These are phyloP conservation scores for Collichthys lucidus DNA, from an alignment of 2,113 vertebrate genomes.

Conservation along the genomic window DNA sequence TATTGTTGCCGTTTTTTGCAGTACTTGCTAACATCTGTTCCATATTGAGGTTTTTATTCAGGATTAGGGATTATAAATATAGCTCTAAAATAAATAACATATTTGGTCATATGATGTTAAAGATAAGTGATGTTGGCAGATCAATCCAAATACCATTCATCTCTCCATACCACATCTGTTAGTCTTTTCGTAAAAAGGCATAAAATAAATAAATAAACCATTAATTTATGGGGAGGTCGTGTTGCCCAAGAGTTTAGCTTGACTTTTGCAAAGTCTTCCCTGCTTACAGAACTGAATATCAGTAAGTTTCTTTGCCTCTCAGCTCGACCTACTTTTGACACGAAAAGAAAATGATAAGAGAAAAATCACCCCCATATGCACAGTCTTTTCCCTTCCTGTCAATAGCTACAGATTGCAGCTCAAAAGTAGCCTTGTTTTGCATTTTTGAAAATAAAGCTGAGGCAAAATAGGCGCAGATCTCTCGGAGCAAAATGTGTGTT, in stretches of 20 bases:
- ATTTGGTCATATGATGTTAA: background rate
- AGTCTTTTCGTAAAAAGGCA: background rate
- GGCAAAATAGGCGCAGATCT: constrained; percentile 70
- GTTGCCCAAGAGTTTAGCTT: constrained; percentile 42
- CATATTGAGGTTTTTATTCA: background rate
- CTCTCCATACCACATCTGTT: background rate
- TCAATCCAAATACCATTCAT: constrained; percentile 1
- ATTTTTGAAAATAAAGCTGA: constrained; percentile 56
- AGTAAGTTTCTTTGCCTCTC: constrained; percentile 60
- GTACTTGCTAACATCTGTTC: background rate
- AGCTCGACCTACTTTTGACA: constrained; percentile 71
- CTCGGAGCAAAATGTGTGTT: constrained; percentile 80
- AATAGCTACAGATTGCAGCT: constrained; percentile 65
- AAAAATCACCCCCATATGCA: constrained; percentile 33
- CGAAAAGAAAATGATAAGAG: constrained; percentile 57
- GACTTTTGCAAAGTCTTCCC: constrained; percentile 63
- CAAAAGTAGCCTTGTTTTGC: constrained; percentile 66
- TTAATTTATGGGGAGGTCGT: constrained; percentile 40
- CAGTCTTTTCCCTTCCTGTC: constrained; percentile 49
- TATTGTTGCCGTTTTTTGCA: background rate
- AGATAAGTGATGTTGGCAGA: background rate
- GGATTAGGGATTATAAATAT: background rate
- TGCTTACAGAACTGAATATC: constrained; percentile 47
- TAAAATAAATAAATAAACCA: background rate
- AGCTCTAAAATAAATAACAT: background rate